A percentile compares a stretch with the other conserved stretches of the same genome.
Evolutionary conservation across 1,140 invertebrate species (phyloP).

Genomic region (Drosophila triauraria): DNA sequence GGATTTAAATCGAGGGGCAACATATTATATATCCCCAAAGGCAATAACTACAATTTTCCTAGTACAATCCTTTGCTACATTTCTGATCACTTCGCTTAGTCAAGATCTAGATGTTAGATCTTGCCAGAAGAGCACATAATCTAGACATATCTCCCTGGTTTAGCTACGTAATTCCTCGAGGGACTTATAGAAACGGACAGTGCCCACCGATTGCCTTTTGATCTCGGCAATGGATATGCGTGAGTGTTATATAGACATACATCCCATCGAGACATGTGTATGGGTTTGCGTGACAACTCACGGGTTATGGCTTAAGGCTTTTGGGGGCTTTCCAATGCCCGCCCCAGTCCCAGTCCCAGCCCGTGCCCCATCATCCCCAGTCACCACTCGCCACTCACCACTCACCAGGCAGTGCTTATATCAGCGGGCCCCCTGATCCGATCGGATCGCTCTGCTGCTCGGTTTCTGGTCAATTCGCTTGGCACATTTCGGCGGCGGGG

Average conservation of each 20-base stretch:
- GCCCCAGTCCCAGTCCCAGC: too few species aligned
- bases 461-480: conserved; percentile 65
- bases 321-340: conserved; percentile 9
- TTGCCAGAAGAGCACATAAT: not conserved
- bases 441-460: conserved; percentile 1
- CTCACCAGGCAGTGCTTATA: not conserved
- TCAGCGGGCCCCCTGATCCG: conserved; percentile 9
- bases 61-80: too few species aligned
- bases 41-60: too few species aligned
- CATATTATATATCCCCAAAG: too few species aligned
- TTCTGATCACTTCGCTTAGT: too few species aligned
- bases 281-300: conserved; percentile 24
- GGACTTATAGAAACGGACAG: conserved; percentile 12
- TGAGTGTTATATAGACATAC: not conserved
- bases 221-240: conserved; percentile 23
- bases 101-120: too few species aligned
- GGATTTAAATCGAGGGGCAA: too few species aligned
- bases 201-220: conserved; percentile 14
- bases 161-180: conserved; percentile 4
- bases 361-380: too few species aligned
- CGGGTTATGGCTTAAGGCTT: conserved; percentile 34
- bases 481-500: conserved; percentile 57
- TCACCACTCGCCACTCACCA: too few species aligned
- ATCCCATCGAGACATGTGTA: too few species aligned
- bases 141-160: conserved; percentile 13